Base-by-base conservation (phyloP, 2,113 vertebrate species). In the Scomber colias region DNA sequence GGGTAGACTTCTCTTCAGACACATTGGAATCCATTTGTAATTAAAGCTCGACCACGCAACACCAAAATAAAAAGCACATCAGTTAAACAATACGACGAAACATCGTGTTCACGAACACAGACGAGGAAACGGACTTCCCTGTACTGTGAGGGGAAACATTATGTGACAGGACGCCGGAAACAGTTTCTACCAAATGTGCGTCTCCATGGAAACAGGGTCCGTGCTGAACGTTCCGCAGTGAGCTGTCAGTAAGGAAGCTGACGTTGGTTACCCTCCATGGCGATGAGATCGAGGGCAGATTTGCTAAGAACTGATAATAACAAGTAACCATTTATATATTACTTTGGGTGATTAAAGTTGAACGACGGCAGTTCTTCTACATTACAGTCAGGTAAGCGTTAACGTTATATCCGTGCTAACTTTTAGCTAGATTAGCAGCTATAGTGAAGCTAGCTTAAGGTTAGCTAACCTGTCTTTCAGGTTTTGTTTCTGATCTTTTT, bases 1-100 rank as follows among this genome's bases (percentile, higher is more conserved):
- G 64, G 13, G 56, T 0, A 3, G 0, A 5, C 2, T 13, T 15
- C 17, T 19, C 65, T 76, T 55, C 66, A 53, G 79, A 66, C 3
- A 5, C 30, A 0, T n/a, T 7, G 9, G 75, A 30, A 72, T 90
- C 83, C 90, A 92, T 90, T 40, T 68, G 1, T 17, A 49, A 45
- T 49, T 3, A 40, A 0, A 60, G 75, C 15, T 30, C 4, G 54
- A 62, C 24, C 15, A 1, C 16, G 3, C 1, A 0, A 83, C 3
- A 1, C 13, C 14, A 49, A 31, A 40, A 19, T n/a, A 70, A 54
- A 27, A 9, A 44, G 63, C 50, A 27, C 8, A 48, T 11, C 0
- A 57, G 60, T 71, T 35, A 75, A 48, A 69, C 5, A 61, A 63
- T 4, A 45, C 11, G 9, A 55, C 2, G 3, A 48, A 30, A 4